phyloP scores from a whole-genome alignment of 2,797 vertebrate species.

The Rhinogobio ventralis region DNA sequence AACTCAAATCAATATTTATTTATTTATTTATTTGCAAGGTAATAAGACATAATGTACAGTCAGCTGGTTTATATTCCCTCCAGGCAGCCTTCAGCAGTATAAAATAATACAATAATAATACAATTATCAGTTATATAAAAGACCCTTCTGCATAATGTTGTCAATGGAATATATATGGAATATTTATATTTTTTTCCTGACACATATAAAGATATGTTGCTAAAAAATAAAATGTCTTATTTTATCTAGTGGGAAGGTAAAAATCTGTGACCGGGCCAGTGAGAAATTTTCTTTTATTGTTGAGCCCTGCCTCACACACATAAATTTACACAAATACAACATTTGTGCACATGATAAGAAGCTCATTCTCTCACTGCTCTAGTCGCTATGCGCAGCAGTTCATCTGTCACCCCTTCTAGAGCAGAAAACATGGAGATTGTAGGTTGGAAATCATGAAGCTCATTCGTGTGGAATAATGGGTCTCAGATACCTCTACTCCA shows the following conservation, averaged over 20 bases:
- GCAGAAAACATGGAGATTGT: conserved; percentile 44
- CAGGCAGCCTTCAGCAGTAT: background rate
- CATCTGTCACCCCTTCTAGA: conserved; percentile 30
- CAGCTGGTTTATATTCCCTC: background rate
- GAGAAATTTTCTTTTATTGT: background rate
- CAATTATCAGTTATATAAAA: background rate
- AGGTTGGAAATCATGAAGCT: conserved; percentile 35
- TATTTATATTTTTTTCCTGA: background rate
- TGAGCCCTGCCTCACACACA: background rate
- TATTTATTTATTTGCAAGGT: background rate
- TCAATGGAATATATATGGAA: background rate
- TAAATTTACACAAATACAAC: conserved; percentile 3
- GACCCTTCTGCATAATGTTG: background rate
- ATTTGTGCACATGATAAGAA: conserved; percentile 7
- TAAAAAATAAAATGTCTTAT: background rate
- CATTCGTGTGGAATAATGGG: conserved; percentile 43
- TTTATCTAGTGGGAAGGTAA: background rate
- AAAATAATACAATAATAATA: background rate
- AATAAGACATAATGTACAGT: background rate
- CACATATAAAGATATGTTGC: background rate
- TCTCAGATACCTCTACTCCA: conserved; percentile 37
- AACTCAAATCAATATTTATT: background rate
- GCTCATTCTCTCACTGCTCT: conserved; percentile 1
- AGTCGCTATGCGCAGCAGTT: conserved; percentile 31
- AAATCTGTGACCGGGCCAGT: background rate